A percentile compares a stretch with the other conserved stretches of the same genome.
These are phyloP conservation scores for Trachelus troglodyta DNA, from an alignment of 2,888 invertebrate genomes.

Conservation along the genomic window DNA sequence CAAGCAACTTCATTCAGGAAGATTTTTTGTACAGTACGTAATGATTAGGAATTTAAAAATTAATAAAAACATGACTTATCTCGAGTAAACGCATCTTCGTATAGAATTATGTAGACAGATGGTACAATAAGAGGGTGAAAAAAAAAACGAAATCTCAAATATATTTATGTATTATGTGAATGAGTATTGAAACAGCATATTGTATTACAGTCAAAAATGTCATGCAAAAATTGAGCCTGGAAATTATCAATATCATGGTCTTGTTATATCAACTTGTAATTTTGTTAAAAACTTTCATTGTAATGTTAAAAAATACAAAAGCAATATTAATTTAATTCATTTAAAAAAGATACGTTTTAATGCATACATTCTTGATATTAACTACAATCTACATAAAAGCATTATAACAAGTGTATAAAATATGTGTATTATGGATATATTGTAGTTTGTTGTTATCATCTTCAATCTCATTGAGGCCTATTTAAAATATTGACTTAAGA, in stretches of 20 bases:
- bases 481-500: constrained; percentile 49
- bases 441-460: not conserved
- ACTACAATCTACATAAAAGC: not conserved
- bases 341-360: not conserved
- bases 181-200: not conserved
- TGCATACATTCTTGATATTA: not conserved
- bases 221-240: not conserved
- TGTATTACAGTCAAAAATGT: not conserved
- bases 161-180: not conserved
- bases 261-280: not conserved
- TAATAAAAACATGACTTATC: constrained; percentile 10
- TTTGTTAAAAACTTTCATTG: not conserved
- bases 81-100: not conserved
- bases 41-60: constrained; percentile 38
- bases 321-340: not conserved
- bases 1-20: constrained; percentile 13
- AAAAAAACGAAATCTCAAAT: not conserved
- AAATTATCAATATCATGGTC: not conserved
- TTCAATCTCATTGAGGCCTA: not conserved
- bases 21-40: constrained; percentile 52
- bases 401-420: not conserved
- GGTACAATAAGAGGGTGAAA: not conserved
- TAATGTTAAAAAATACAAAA: not conserved
- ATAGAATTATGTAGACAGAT: not conserved
- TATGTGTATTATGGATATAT: not conserved